phyloP scores from a whole-genome alignment of 2,888 invertebrate genomes.

The Sympetrum striolatum region DNA sequence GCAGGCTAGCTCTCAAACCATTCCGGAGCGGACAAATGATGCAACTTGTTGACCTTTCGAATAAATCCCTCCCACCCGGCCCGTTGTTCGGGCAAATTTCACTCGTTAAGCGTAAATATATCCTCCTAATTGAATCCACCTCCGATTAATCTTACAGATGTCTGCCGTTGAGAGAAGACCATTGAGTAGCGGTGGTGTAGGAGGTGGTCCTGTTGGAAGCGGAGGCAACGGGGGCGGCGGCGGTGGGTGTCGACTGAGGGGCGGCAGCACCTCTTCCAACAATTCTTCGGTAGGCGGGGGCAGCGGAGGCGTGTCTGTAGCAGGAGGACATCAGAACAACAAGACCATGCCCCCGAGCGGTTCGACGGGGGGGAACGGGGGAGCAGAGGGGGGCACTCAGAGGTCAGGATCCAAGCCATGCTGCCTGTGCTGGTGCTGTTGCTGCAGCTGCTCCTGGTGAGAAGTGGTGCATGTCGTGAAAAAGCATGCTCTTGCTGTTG shows the following conservation, averaged over 20 bases:
- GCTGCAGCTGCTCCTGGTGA: conserved; percentile 75
- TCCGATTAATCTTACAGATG: background rate
- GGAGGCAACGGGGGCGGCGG: conserved; percentile 16
- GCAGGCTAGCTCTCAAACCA: too few species aligned
- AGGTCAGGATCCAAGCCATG: conserved; percentile 62
- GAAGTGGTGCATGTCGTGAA: conserved; percentile 50
- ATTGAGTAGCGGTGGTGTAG: conserved; percentile 17
- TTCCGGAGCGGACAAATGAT: too few species aligned
- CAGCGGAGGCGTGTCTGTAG: background rate
- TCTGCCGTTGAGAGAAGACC: conserved; percentile 42
- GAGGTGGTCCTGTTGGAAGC: background rate
- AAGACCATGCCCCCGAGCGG: conserved; percentile 54
- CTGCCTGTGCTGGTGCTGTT: conserved; percentile 74
- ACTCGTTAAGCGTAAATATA: background rate
- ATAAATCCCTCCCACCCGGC: background rate
- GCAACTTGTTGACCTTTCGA: too few species aligned
- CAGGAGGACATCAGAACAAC: conserved; percentile 45
- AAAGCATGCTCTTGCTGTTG: background rate
- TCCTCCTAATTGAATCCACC: background rate
- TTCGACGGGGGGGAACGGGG: conserved; percentile 44
- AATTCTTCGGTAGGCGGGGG: conserved; percentile 47
- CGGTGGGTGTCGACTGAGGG: conserved; percentile 47
- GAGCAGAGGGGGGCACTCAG: conserved; percentile 48
- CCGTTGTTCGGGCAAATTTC: background rate
- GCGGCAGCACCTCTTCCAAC: conserved; percentile 46